Conservation (phyloP, 2,113 vertebrate genomes). For the Tetrax tetrax region DNA sequence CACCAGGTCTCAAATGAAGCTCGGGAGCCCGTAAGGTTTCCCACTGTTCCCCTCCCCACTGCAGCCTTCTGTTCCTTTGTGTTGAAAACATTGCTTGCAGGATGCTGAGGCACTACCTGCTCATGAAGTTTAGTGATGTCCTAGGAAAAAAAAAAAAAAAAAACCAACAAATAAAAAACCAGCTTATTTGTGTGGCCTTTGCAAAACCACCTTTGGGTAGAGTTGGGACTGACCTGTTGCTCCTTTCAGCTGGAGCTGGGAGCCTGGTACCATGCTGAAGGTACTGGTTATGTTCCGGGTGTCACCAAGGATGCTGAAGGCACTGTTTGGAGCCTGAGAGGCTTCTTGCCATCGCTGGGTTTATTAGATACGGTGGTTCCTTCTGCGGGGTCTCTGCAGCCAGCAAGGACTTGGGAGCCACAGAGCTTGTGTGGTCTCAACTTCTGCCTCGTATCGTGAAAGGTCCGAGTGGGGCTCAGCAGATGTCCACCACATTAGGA, state of each 20-base stretch:
- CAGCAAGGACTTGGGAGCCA: background rate
- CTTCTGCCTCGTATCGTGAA: background rate
- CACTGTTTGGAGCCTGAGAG: background rate
- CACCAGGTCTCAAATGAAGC: constrained; percentile 35
- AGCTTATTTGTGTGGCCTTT: background rate
- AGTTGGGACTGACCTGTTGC: background rate
- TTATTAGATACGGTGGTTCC: background rate
- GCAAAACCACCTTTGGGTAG: background rate
- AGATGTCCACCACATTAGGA: accelerated
- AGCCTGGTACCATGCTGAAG: background rate
- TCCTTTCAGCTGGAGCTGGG: background rate
- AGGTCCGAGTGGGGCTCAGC: background rate
- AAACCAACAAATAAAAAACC: background rate
- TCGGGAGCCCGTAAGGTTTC: background rate
- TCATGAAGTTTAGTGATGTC: background rate
- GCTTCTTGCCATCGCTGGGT: background rate
- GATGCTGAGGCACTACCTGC: background rate
- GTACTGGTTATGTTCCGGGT: background rate
- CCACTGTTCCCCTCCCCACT: background rate
- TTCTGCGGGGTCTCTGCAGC: background rate
- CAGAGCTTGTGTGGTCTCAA: background rate
- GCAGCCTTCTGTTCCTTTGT: background rate
- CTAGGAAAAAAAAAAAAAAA: background rate
- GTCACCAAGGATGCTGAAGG: background rate
- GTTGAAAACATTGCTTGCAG: background rate